A percentile compares a stretch with the other conserved stretches of the same genome.
Conservation (phyloP, 2,797 vertebrate species). For the Cacajao melanocephalus region DNA sequence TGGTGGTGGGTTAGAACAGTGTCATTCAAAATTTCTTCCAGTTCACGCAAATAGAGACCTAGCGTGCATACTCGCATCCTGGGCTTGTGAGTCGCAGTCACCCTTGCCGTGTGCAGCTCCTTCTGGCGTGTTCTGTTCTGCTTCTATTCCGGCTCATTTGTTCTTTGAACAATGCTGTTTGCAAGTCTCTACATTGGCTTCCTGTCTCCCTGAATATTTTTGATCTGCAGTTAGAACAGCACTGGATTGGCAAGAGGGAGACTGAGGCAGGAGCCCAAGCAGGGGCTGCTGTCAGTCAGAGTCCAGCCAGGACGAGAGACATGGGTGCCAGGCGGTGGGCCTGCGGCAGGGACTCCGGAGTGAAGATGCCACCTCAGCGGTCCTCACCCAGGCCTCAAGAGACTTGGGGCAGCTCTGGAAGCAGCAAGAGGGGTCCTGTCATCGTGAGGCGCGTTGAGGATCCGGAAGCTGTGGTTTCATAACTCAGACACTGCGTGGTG, state of each 20-base stretch:
- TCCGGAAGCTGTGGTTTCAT: slow-evolving; percentile 13
- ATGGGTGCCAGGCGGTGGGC: rapidly evolving
- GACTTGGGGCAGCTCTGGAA: background rate
- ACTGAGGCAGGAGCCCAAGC: background rate
- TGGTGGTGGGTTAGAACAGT: rapidly evolving
- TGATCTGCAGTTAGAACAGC: background rate
- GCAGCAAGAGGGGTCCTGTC: background rate
- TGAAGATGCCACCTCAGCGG: slow-evolving; percentile 45
- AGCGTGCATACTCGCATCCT: background rate
- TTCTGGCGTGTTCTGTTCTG: background rate
- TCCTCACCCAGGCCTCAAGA: background rate
- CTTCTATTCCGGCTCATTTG: background rate
- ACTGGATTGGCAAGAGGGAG: background rate
- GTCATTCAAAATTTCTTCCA: rapidly evolving
- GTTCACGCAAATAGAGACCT: background rate
- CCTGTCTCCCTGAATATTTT: background rate
- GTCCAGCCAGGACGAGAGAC: rapidly evolving
- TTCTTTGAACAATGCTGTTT: background rate
- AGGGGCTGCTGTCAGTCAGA: background rate
- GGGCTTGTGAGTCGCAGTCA: rapidly evolving
- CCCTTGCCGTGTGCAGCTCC: rapidly evolving
- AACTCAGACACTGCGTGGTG: slow-evolving; percentile 17
- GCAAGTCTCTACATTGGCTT: background rate
- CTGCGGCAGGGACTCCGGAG: slow-evolving; percentile 51
- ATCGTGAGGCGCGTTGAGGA: background rate